Conservation (phyloP, 1,140 invertebrate genomes). For the Lysiphlebus fabarum region DNA sequence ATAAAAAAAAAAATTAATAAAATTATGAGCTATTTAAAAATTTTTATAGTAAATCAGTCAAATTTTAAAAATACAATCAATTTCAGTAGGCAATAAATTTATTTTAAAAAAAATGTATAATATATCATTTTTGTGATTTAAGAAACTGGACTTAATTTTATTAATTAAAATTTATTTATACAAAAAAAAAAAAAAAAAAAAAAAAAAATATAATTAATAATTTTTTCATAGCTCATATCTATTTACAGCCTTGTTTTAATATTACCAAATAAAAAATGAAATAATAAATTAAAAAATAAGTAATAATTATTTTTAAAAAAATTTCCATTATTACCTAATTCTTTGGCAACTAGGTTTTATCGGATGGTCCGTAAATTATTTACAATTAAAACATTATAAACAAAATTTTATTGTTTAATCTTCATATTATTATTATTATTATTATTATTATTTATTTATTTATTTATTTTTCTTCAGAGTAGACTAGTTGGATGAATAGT, state of each 20-base stretch:
- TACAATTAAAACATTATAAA: conserved; percentile 26
- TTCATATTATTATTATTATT: no score
- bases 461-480: neutral
- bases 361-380: conserved; percentile 41
- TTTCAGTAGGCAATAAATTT: no score
- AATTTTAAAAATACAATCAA: no score
- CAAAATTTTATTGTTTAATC: conserved; percentile 10
- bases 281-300: conserved; percentile 5
- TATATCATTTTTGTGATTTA: no score
- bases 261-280: conserved; percentile 1
- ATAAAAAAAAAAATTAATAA: no score
- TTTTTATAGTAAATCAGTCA: no score
- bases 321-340: conserved; percentile 33
- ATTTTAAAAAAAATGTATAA: no score
- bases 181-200: conserved; percentile 9
- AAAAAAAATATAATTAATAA: conserved; percentile 12
- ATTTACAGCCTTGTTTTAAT: conserved; percentile 19
- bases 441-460: neutral
- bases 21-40: no score
- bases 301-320: neutral
- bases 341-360: conserved; percentile 49
- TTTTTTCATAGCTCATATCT: conserved; percentile 17
- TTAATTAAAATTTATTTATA: neutral
- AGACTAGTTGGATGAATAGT: conserved; percentile 23
- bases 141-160: no score